Percentiles rank a stretch among this genome's conserved stretches.
phyloP scores from a whole-genome alignment of 30 jellyfish, hydroid and myxozoan species.

The Aurelia aurita region DNA sequence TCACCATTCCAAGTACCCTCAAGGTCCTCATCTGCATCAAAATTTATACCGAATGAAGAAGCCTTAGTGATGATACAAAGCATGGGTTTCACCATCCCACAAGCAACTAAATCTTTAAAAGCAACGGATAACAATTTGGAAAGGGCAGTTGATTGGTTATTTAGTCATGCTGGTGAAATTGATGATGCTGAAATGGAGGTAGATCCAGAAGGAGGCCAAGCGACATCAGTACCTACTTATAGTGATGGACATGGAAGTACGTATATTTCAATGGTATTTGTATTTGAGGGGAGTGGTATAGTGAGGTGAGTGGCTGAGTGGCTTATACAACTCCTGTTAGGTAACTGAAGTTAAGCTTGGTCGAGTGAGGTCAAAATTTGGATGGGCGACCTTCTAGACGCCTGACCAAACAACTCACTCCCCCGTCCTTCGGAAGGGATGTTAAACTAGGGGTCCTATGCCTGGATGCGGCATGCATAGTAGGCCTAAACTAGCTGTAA shows the following conservation, averaged over 20 bases:
- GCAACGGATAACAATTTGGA: slow-evolving; percentile 89
- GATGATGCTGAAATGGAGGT: slow-evolving; percentile 66
- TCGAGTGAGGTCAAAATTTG: too few relatives aligned
- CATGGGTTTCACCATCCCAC: slow-evolving; percentile 93
- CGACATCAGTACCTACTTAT: slow-evolving; percentile 24
- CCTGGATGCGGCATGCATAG: too few relatives aligned
- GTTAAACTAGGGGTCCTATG: too few relatives aligned
- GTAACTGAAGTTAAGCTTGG: too few relatives aligned
- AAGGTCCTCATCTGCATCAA: background rate
- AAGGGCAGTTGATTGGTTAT: slow-evolving; percentile 97
- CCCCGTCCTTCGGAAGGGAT: too few relatives aligned
- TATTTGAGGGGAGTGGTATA: too few relatives aligned
- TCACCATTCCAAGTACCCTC: slow-evolving; percentile 32
- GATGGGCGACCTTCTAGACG: too few relatives aligned
- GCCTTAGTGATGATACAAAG: slow-evolving; percentile 72
- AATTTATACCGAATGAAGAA: slow-evolving; percentile 46
- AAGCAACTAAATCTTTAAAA: slow-evolving; percentile 83
- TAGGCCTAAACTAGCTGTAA: too few relatives aligned
- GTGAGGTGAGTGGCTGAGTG: too few relatives aligned
- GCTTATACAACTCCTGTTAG: too few relatives aligned
- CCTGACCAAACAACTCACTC: too few relatives aligned
- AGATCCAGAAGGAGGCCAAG: slow-evolving; percentile 32
- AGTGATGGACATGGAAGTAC: slow-evolving; percentile 89
- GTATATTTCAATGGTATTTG: background rate
- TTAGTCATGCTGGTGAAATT: slow-evolving; percentile 79